Percentiles rank a stretch among this genome's conserved stretches.
Evolutionary conservation across 2,888 invertebrate genomes (phyloP).

Genomic region (Harpalus rubripes): DNA sequence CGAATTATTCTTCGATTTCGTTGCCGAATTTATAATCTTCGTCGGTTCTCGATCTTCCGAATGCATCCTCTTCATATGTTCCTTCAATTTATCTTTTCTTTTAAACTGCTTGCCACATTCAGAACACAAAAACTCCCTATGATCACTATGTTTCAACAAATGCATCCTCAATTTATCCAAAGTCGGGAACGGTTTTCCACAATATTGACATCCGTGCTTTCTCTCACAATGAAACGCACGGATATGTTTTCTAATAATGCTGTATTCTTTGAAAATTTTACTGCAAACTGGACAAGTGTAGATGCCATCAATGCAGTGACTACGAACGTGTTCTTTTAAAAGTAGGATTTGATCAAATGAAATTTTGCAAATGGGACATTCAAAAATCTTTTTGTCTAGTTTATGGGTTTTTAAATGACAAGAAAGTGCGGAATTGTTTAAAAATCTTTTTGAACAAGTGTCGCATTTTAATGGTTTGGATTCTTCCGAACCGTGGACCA

Average conservation of each 20-base stretch:
- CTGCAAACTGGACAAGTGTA: constrained; percentile 86
- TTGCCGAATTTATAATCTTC: constrained; percentile 68
- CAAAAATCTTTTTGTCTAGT: constrained; percentile 82
- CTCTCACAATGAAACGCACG: constrained; percentile 85
- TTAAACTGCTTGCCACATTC: constrained; percentile 89
- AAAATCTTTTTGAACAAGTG: constrained; percentile 83
- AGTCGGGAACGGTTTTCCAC: constrained; percentile 85
- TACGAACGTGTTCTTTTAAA: constrained; percentile 84
- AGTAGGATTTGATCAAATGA: constrained; percentile 83
- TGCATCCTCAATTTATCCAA: constrained; percentile 87
- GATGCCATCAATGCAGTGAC: constrained; percentile 82
- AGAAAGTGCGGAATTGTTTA: constrained; percentile 85
- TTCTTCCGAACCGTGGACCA: constrained; percentile 84
- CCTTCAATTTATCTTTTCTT: constrained; percentile 86
- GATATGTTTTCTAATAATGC: constrained; percentile 86
- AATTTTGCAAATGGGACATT: constrained; percentile 87
- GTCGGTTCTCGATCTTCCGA: constrained; percentile 74
- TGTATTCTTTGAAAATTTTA: constrained; percentile 84
- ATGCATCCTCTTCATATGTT: constrained; percentile 86
- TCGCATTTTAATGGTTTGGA: constrained; percentile 85
- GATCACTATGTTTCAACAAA: constrained; percentile 83
- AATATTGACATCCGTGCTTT: constrained; percentile 84
- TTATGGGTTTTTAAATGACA: constrained; percentile 86
- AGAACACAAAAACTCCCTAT: constrained; percentile 86
- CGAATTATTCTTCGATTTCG: constrained; percentile 68